Base-by-base conservation (phyloP, 2,888 invertebrate genomes). In the Nasonovia ribisnigri region DNA sequence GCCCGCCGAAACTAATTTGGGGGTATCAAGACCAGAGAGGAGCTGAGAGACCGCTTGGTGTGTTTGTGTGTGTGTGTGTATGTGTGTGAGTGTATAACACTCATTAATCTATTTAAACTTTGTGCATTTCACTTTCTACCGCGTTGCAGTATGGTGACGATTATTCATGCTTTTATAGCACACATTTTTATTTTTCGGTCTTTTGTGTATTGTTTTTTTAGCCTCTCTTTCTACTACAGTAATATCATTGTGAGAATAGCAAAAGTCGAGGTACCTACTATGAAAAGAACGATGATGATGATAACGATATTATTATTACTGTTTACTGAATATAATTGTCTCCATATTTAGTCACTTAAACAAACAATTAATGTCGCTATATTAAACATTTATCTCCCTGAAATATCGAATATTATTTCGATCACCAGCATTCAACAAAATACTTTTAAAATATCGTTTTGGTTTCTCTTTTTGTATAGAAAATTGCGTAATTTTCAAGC, bases 61-160 rank as follows among this genome's bases (percentile, higher is more conserved):
- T 67, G 67, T 67, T n/a, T 20, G 54, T 20, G 51, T 11, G 13
- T 51, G 51, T 5, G 0, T 51, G 51, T 2, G 51, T 67, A 13
- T 67, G n/a, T 67, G 67, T n/a, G 54, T 57, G 43, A n/a, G 20
- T 89, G 86, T 91, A 43, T 54, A 84, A 93, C 36, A 20, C 89
- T 84, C 93, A 90, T 93, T 90, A 93, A 93, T 93, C 93, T 90
- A 90, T 93, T 93, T 90, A 84, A 89, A 93, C 89, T 93, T 93
- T 89, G 93, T 36, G 84, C 42, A 46, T 93, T 93, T 89, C 84
- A 57, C 90, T 93, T 90, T 91, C 42, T 67, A 36, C 77, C 1
- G 46, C 92, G 57, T 51, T 36, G 29, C 36, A n/a, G 29, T 42
- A 13, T 51, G 87, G 92, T 88, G 92, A 92, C 89, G 90, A 93